Conservation (phyloP, 2,888 invertebrate genomes). For the Nemotelus pantherinus region DNA sequence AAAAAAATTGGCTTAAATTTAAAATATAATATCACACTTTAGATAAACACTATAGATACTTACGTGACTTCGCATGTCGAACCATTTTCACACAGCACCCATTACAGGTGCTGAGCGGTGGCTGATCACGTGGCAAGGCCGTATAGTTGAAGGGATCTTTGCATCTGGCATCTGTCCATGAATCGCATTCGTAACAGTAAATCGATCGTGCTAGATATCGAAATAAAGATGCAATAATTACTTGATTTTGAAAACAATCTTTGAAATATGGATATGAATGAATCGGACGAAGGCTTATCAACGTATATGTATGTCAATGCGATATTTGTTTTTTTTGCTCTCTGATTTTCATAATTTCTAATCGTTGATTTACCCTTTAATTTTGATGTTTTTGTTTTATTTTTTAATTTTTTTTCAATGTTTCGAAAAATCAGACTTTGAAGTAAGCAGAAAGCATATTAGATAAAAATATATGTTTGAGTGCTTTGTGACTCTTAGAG, state of each 20-base stretch:
- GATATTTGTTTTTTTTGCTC: no score
- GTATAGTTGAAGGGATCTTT: conserved; percentile 95
- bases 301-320: no score
- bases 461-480: neutral
- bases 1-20: no score
- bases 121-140: conserved; percentile 85
- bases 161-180: conserved; percentile 89
- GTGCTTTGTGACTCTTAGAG: conserved; percentile 2
- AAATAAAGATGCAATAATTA: conserved; percentile 17
- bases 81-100: conserved; percentile 97
- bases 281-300: no score
- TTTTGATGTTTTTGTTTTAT: no score
- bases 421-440: neutral
- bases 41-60: conserved; percentile 65
- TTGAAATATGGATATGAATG: no score
- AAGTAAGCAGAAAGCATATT: conserved; percentile 1
- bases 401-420: no score
- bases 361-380: no score
- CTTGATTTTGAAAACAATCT: conserved; percentile 10
- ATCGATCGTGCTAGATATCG: conserved; percentile 79
- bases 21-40: no score
- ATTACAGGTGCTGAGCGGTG: conserved; percentile 87
- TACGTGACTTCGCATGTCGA: conserved; percentile 87
- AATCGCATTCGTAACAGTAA: conserved; percentile 94
- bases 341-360: no score